Conservation (phyloP, 2,797 vertebrate species). For the Vireo griseus region DNA sequence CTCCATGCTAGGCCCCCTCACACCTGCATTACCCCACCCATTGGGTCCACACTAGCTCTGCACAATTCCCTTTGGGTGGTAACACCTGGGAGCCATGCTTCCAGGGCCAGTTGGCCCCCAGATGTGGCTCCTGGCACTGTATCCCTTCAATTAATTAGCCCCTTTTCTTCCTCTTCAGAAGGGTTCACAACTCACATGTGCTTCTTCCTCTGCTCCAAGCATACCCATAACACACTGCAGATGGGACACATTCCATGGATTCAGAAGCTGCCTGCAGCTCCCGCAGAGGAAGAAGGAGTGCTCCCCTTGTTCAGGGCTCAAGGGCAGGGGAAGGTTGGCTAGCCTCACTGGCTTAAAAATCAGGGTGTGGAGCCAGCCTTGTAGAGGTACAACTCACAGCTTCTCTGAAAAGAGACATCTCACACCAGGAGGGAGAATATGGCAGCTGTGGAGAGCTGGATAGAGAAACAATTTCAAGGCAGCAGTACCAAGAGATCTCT, state of each 20-base stretch:
- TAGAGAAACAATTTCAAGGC: neutral
- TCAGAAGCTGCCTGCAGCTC: slow-evolving; percentile 49
- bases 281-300: neutral
- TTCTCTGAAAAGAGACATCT: neutral
- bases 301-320: neutral
- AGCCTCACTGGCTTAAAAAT: neutral
- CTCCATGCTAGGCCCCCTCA: neutral
- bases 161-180: slow-evolving; percentile 50
- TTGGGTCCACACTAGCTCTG: neutral
- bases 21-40: neutral
- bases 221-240: slow-evolving; percentile 39
- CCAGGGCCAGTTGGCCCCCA: slow-evolving; percentile 48
- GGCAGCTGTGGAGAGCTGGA: neutral
- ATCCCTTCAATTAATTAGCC: slow-evolving; percentile 53
- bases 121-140: slow-evolving; percentile 51
- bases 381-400: neutral
- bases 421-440: neutral
- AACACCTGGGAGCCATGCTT: slow-evolving; percentile 7
- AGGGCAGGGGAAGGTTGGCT: neutral
- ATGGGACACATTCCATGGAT: slow-evolving; percentile 63
- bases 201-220: slow-evolving; percentile 17
- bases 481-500: neutral
- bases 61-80: neutral
- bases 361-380: neutral
- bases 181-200: slow-evolving; percentile 60